phyloP scores from a whole-genome alignment of 2,113 vertebrate species.

The Phasianus colchicus region DNA sequence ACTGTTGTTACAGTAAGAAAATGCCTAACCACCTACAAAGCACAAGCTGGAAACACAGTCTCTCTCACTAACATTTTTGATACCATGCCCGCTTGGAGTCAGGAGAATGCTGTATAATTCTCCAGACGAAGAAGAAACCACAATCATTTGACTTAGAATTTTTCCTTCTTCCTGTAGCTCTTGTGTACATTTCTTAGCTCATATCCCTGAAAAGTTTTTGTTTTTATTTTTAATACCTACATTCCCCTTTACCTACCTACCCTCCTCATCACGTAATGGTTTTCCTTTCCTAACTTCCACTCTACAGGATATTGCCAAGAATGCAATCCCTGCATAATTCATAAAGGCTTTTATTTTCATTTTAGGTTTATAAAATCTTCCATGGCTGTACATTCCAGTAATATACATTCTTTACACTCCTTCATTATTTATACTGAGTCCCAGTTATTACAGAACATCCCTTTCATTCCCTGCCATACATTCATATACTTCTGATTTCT shows the following conservation, averaged over 20 bases:
- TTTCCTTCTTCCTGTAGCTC: slow-evolving; percentile 29
- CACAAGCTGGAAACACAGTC: neutral
- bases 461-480: neutral
- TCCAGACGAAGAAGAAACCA: slow-evolving; percentile 7
- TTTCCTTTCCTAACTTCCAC: neutral
- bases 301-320: neutral
- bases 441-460: neutral
- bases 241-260: neutral
- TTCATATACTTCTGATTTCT: neutral
- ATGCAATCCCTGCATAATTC: neutral
- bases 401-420: slow-evolving; percentile 8
- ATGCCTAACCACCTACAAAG: slow-evolving; percentile 1
- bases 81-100: slow-evolving; percentile 14
- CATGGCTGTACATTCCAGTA: neutral
- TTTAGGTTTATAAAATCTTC: neutral
- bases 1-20: slow-evolving; percentile 4
- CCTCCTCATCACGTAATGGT: neutral
- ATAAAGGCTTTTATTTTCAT: slow-evolving; percentile 1
- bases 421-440: slow-evolving; percentile 27
- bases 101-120: slow-evolving; percentile 18
- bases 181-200: slow-evolving; percentile 17
- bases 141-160: slow-evolving; percentile 10
- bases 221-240: slow-evolving; percentile 10
- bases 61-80: slow-evolving; percentile 50
- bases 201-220: slow-evolving; percentile 8